A percentile compares a stretch with the other conserved stretches of the same genome.
Evolutionary conservation across 2,888 invertebrate species (phyloP).

Genomic region (Cryptophagus acutangulus): DNA sequence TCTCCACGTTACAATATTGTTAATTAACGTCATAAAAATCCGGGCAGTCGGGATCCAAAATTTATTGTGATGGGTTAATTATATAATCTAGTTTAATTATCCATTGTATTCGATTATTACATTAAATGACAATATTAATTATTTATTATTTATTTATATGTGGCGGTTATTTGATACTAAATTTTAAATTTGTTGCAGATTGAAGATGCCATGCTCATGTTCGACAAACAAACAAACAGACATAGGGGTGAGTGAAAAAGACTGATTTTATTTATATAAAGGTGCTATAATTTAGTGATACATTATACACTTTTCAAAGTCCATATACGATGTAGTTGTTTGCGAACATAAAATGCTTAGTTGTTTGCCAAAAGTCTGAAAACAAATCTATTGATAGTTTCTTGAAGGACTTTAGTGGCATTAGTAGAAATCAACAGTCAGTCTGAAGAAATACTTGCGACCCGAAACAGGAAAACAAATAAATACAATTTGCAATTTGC

Average conservation of each 20-base stretch:
- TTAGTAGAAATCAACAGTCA: slow-evolving; percentile 20
- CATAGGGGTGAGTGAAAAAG: slow-evolving; percentile 99
- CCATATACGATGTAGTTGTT: too few relatives aligned
- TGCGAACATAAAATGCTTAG: too few relatives aligned
- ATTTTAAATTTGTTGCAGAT: slow-evolving; percentile 73
- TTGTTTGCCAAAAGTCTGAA: slow-evolving; percentile 6
- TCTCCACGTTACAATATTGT: slow-evolving; percentile 27
- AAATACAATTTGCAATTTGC: slow-evolving; percentile 29
- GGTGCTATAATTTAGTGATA: not conserved
- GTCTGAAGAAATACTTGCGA: slow-evolving; percentile 13
- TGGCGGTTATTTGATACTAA: not conserved
- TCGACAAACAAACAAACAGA: slow-evolving; percentile 99
- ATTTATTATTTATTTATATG: slow-evolving; percentile 4
- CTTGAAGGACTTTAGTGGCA: slow-evolving; percentile 13
- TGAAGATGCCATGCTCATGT: slow-evolving; percentile 99
- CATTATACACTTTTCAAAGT: not conserved
- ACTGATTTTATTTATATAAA: slow-evolving; percentile 27
- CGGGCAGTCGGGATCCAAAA: slow-evolving; percentile 11
- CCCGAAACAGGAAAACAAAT: slow-evolving; percentile 22
- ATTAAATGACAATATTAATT: slow-evolving; percentile 13
- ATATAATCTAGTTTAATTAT: slow-evolving; percentile 27
- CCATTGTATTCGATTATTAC: slow-evolving; percentile 17
- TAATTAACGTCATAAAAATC: slow-evolving; percentile 29
- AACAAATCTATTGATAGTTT: slow-evolving; percentile 14
- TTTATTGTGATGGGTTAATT: slow-evolving; percentile 29